A percentile compares a stretch with the other conserved stretches of the same genome.
Conservation (phyloP, 1,140 invertebrate genomes). For the Brachionus asplanchnoidis region DNA sequence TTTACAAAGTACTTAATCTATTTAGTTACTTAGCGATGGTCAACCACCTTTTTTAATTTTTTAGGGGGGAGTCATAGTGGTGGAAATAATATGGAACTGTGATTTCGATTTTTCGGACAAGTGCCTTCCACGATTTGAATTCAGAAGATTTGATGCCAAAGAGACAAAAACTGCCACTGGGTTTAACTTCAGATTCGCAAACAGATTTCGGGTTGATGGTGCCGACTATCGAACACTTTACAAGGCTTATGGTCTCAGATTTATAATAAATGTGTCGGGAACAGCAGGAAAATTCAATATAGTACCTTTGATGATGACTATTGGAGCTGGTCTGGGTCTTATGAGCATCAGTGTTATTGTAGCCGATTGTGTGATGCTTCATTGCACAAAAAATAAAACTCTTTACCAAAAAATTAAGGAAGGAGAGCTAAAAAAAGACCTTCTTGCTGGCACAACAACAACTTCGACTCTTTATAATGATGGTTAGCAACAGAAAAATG, state of each 20-base stretch:
- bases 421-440: constrained; percentile 27
- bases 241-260: constrained; percentile 44
- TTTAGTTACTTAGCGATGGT: not conserved
- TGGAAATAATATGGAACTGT: constrained; percentile 61
- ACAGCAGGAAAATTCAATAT: constrained; percentile 43
- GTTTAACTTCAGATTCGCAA: constrained; percentile 61
- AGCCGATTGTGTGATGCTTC: constrained; percentile 38
- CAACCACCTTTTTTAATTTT: not conserved
- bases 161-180: constrained; percentile 52
- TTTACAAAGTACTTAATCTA: constrained; percentile 40
- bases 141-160: constrained; percentile 52
- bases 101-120: constrained; percentile 58
- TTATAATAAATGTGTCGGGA: constrained; percentile 43
- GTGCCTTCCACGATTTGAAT: constrained; percentile 59
- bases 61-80: constrained; percentile 59
- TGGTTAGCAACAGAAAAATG: not conserved
- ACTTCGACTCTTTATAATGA: constrained; percentile 3
- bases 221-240: constrained; percentile 56
- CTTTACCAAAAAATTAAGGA: constrained; percentile 41
- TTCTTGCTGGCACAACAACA: not conserved
- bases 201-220: constrained; percentile 53
- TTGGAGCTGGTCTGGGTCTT: constrained; percentile 44
- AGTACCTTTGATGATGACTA: constrained; percentile 43
- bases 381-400: constrained; percentile 35
- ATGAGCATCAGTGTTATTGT: constrained; percentile 43